A percentile compares a stretch with the other conserved stretches of the same genome.
phyloP scores from a whole-genome alignment of 2,113 vertebrate species.

The Salvelinus namaycush region DNA sequence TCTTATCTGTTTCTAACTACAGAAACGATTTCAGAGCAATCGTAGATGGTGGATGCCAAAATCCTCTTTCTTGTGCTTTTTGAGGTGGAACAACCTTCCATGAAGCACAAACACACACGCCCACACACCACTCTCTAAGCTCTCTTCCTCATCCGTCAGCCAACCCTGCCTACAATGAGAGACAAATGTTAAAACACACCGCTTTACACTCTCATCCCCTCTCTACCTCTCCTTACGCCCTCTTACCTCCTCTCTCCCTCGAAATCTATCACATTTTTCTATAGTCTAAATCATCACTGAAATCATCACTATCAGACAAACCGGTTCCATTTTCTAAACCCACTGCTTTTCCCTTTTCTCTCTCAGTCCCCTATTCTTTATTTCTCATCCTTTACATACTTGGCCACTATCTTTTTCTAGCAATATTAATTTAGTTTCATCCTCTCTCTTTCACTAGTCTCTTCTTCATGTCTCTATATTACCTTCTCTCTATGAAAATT shows the following conservation, averaged over 20 bases:
- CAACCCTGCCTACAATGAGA: conserved; percentile 17
- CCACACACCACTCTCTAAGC: conserved; percentile 25
- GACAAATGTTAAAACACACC: conserved; percentile 51
- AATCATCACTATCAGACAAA: background rate
- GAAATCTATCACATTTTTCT: conserved; percentile 11
- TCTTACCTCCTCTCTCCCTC: conserved; percentile 36
- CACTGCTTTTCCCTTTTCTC: conserved; percentile 17
- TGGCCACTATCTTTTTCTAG: background rate
- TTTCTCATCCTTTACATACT: conserved; percentile 1
- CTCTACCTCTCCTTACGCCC: conserved; percentile 22
- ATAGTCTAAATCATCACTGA: conserved; percentile 13
- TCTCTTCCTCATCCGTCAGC: background rate
- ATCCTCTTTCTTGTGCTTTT: too few species aligned
- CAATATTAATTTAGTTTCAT: background rate
- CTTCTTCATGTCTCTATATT: background rate
- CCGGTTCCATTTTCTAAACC: background rate
- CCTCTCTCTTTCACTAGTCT: too few species aligned
- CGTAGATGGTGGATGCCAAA: too few species aligned
- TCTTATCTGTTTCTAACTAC: too few species aligned
- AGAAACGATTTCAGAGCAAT: too few species aligned
- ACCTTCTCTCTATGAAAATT: background rate
- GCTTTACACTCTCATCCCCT: conserved; percentile 29
- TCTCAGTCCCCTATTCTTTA: conserved; percentile 8
- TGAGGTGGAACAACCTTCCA: too few species aligned
- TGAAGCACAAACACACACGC: conserved; percentile 16